These are phyloP conservation scores for Ctenopoma multispine DNA, from an alignment of 2,797 vertebrate species.

Conservation along the genomic window DNA sequence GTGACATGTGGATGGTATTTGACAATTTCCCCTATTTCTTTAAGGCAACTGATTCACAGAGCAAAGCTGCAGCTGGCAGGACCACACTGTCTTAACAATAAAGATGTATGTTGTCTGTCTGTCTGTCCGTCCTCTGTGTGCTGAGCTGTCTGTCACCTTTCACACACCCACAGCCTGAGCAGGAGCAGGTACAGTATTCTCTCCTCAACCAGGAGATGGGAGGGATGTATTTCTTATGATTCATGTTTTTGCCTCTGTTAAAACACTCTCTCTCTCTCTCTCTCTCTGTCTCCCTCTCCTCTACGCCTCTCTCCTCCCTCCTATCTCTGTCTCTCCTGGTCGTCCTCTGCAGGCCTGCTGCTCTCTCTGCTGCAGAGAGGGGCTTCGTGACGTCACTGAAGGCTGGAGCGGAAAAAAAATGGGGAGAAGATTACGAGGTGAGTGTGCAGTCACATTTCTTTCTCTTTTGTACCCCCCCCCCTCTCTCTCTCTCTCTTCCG, in stretches of 20 bases:
- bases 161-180: constrained; percentile 25
- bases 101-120: background rate
- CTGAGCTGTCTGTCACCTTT: background rate
- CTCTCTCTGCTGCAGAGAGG: constrained; percentile 85
- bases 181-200: constrained; percentile 28
- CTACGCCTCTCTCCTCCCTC: constrained; percentile 1
- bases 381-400: constrained; percentile 86
- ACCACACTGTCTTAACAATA: constrained; percentile 10
- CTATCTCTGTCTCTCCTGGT: constrained; percentile 34
- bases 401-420: constrained; percentile 79
- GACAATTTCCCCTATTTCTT: background rate
- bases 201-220: constrained; percentile 23
- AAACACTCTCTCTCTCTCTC: constrained; percentile 7
- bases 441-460: constrained; percentile 73
- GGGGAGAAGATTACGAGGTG: constrained; percentile 83
- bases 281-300: background rate
- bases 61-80: constrained; percentile 7
- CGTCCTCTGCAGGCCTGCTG: constrained; percentile 78
- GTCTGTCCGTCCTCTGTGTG: background rate
- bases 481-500: constrained; percentile 10
- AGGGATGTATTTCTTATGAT: constrained; percentile 27
- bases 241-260: constrained; percentile 32
- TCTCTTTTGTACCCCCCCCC: constrained; percentile 8
- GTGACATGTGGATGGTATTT: constrained; percentile 14
- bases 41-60: background rate